Percentiles rank a stretch among this genome's conserved stretches.
Evolutionary conservation across 2,888 invertebrate genomes (phyloP).

Genomic region (Morpho achilles): DNA sequence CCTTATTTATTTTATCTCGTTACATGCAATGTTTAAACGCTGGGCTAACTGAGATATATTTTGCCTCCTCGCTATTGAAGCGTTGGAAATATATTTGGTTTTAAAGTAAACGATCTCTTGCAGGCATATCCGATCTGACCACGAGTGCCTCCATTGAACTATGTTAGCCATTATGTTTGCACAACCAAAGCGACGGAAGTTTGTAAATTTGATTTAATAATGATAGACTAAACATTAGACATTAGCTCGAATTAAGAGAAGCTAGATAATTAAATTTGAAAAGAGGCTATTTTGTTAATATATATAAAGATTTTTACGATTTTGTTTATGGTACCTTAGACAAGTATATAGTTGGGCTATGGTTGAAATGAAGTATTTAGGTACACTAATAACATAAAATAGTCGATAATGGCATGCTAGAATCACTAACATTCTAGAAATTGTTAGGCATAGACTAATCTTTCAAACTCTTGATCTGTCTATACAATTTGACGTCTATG

Average conservation of each 20-base stretch:
- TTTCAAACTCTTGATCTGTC: constrained; percentile 27
- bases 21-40: too few species aligned
- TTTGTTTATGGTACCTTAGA: constrained; percentile 47
- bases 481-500: constrained; percentile 35
- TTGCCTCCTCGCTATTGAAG: too few species aligned
- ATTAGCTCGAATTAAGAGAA: too few species aligned
- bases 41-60: too few species aligned
- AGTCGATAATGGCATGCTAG: constrained; percentile 68
- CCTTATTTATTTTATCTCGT: too few species aligned
- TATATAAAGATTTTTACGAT: constrained; percentile 13
- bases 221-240: too few species aligned
- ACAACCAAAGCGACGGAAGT: neutral
- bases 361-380: constrained; percentile 53
- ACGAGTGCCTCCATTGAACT: too few species aligned
- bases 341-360: constrained; percentile 62
- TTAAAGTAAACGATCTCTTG: too few species aligned
- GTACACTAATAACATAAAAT: constrained; percentile 44
- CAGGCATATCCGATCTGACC: too few species aligned
- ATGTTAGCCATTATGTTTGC: neutral
- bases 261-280: neutral
- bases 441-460: constrained; percentile 32
- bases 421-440: constrained; percentile 61
- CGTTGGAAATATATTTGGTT: too few species aligned
- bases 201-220: too few species aligned
- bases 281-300: neutral